phyloP scores from a whole-genome alignment of 1,140 invertebrate genomes.

The Phymastichus coffea region DNA sequence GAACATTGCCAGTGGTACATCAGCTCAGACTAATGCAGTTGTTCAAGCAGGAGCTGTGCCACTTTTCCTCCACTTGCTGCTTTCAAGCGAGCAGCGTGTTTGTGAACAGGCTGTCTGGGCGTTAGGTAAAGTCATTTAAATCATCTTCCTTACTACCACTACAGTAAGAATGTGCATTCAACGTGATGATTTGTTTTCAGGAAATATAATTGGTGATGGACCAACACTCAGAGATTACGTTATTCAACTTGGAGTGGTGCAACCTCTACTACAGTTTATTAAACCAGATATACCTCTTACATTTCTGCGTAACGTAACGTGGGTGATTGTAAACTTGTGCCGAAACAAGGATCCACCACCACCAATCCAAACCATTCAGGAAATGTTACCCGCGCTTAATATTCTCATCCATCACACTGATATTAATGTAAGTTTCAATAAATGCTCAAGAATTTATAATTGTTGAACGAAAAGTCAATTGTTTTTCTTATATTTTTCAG shows the following conservation, averaged over 20 bases:
- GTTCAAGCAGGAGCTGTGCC: slow-evolving; percentile 94
- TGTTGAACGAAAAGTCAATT: slow-evolving; percentile 5
- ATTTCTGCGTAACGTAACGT: slow-evolving; percentile 95
- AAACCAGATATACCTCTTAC: slow-evolving; percentile 89
- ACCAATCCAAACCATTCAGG: slow-evolving; percentile 80
- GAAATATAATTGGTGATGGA: slow-evolving; percentile 92
- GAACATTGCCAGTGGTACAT: slow-evolving; percentile 98
- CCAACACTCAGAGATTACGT: slow-evolving; percentile 88
- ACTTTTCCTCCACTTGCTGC: slow-evolving; percentile 86
- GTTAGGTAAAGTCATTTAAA: slow-evolving; percentile 65
- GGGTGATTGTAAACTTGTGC: slow-evolving; percentile 97
- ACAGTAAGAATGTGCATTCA: neutral
- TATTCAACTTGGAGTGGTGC: slow-evolving; percentile 86
- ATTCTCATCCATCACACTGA: slow-evolving; percentile 94
- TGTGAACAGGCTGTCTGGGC: slow-evolving; percentile 99
- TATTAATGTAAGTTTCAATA: slow-evolving; percentile 75
- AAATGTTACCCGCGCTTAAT: slow-evolving; percentile 92
- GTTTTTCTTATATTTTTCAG: slow-evolving; percentile 57
- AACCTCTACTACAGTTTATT: slow-evolving; percentile 86
- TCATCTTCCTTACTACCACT: neutral
- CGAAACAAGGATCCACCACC: slow-evolving; percentile 94
- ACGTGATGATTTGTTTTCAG: slow-evolving; percentile 37
- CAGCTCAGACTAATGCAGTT: slow-evolving; percentile 93
- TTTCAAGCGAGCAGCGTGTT: slow-evolving; percentile 93
- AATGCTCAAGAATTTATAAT: neutral